Evolutionary conservation across 2,888 invertebrate species (phyloP), one percentile per base, ranked within the genome.

Genomic region (Arge pagana): DNA sequence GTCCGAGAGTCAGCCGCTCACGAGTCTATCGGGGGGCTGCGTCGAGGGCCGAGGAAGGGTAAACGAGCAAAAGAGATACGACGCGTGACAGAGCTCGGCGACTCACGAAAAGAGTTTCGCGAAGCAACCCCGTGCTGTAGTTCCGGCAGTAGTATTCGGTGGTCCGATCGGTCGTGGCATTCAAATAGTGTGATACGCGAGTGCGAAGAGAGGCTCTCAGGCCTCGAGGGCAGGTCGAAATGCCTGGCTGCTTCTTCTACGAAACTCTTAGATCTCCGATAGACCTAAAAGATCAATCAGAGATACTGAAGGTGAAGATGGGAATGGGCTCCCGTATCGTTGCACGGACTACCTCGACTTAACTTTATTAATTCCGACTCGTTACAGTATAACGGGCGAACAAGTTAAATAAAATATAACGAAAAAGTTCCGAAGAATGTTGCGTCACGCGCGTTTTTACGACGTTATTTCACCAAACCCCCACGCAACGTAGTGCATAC

Each of bases 281-380:
- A 72, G 88, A 86, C 75, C 79, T 89, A 62, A 82, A 72, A 69
- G 86, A 86, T 65, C 88, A 89, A 70, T 91, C 93, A 56, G 90
- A 91, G 66, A 77, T 84, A 58, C 79, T 90, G 60, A 90, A 88
- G 85, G 91, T 91, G 80, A n/a, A n/a, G n/a, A n/a, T n/a, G n/a
- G n/a, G n/a, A n/a, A n/a, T n/a, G n/a, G n/a, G n/a, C n/a, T n/a
- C n/a, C n/a, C n/a, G n/a, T n/a, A n/a, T n/a, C n/a, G n/a, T n/a
- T n/a, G n/a, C n/a, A n/a, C n/a, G n/a, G n/a, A n/a, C n/a, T n/a
- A n/a, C n/a, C n/a, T n/a, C n/a, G n/a, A n/a, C n/a, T n/a, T n/a
- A n/a, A n/a, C n/a, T n/a, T n/a, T n/a, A n/a, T n/a, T n/a, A n/a
- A n/a, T n/a, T n/a, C n/a, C n/a, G n/a, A n/a, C n/a, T n/a, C n/a